phyloP scores from a whole-genome alignment of 2,888 invertebrate species.

The Acronicta alni region DNA sequence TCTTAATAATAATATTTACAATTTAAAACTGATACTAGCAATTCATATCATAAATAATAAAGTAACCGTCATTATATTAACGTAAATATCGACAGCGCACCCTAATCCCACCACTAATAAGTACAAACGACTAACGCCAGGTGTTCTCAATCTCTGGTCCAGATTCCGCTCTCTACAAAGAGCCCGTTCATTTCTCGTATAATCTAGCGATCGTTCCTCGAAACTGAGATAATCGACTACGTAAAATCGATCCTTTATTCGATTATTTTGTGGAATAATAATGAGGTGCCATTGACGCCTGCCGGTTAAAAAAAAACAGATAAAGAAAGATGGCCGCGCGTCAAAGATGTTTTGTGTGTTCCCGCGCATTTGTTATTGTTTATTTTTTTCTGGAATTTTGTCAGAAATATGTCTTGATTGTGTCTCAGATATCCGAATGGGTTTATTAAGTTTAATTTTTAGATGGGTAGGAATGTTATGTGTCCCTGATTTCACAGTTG shows the following conservation, averaged over 20 bases:
- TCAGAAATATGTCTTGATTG: constrained; percentile 61
- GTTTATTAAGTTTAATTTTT: constrained; percentile 60
- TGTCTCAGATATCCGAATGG: constrained; percentile 57
- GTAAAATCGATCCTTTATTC: constrained; percentile 72
- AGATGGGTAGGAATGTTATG: constrained; percentile 30
- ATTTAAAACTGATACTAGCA: too few species aligned
- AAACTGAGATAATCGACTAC: constrained; percentile 76
- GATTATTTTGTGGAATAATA: constrained; percentile 82
- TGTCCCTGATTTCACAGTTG: constrained; percentile 48
- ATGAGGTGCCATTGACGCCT: constrained; percentile 78
- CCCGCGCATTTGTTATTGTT: constrained; percentile 57
- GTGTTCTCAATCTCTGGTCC: constrained; percentile 72
- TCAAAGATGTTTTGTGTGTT: constrained; percentile 60
- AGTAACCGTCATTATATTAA: constrained; percentile 14
- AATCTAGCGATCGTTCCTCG: constrained; percentile 74
- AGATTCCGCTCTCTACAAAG: constrained; percentile 70
- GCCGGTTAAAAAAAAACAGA: constrained; percentile 55
- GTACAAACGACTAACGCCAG: constrained; percentile 69
- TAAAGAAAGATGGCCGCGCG: constrained; percentile 63
- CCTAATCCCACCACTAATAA: constrained; percentile 57
- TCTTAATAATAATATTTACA: too few species aligned
- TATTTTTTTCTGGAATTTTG: constrained; percentile 53
- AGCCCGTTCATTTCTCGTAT: constrained; percentile 64
- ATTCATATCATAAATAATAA: too few species aligned
- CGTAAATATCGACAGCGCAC: constrained; percentile 49